Conservation (phyloP, 2,113 vertebrate genomes). For the Alaudala cheleensis region DNA sequence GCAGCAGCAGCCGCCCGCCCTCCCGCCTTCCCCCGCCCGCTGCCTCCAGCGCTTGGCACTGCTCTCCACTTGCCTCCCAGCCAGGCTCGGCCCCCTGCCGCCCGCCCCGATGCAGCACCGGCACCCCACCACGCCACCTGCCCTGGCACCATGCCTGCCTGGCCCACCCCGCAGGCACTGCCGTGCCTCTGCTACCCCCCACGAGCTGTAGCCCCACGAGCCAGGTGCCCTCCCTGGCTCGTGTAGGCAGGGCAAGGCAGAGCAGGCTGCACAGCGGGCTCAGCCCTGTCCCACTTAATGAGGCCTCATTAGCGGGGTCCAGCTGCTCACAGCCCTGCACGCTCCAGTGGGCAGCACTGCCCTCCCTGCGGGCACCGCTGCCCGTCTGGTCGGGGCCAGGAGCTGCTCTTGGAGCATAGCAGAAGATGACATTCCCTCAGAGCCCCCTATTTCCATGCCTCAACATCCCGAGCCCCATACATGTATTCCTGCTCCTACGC, state of each 20-base stretch:
- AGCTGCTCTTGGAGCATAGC: background rate
- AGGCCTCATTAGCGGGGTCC: conserved; percentile 80
- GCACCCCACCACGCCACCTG: conserved; percentile 11
- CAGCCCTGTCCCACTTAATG: conserved; percentile 68
- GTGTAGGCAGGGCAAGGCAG: background rate
- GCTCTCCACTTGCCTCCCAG: conserved; percentile 65
- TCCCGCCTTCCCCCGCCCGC: conserved; percentile 41
- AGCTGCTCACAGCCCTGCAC: conserved; percentile 67
- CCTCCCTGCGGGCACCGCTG: conserved; percentile 54
- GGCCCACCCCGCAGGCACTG: background rate
- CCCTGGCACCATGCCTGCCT: background rate
- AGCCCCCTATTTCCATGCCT: background rate
- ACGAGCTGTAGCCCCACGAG: background rate
- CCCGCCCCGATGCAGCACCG: background rate
- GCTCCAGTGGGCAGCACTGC: conserved; percentile 40
- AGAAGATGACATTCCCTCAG: background rate
- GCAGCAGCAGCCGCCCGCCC: conserved; percentile 32
- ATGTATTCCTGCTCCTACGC: rapidly evolving
- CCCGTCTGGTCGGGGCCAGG: background rate
- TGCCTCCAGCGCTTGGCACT: conserved; percentile 63
- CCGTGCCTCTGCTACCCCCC: background rate
- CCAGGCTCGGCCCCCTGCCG: conserved; percentile 46
- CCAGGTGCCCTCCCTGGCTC: background rate
- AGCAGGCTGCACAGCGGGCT: background rate
- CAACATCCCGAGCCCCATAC: background rate